Conservation (phyloP, 2,797 vertebrate species). For the Anas bernieri region DNA sequence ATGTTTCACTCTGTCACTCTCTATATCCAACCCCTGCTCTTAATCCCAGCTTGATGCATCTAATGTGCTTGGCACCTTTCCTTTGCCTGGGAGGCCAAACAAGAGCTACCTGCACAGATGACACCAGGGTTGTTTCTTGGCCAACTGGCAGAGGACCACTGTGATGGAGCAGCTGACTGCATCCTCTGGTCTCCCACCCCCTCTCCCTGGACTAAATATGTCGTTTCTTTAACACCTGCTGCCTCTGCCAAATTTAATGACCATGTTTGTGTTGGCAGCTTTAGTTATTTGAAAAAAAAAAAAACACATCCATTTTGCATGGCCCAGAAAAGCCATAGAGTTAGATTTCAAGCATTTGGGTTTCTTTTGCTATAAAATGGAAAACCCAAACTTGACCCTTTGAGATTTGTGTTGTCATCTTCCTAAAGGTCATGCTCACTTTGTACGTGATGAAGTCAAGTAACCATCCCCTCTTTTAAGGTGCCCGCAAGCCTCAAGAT, state of each 20-base stretch:
- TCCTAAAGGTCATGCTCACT: background rate
- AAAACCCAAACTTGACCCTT: background rate
- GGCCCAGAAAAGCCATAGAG: background rate
- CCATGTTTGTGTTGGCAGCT: conserved; percentile 55
- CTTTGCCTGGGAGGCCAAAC: conserved; percentile 75
- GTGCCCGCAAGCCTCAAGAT: conserved; percentile 3
- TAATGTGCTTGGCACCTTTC: conserved; percentile 69
- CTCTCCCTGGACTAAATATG: conserved; percentile 73
- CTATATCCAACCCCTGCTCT: conserved; percentile 42
- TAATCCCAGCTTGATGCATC: conserved; percentile 63
- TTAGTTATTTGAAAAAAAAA: conserved; percentile 13
- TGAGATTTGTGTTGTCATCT: background rate
- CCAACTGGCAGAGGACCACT: conserved; percentile 71
- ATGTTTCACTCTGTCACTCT: conserved; percentile 57
- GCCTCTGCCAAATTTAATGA: conserved; percentile 66
- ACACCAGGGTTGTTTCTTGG: conserved; percentile 74
- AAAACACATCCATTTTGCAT: conserved; percentile 6
- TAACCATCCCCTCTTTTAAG: conserved; percentile 10
- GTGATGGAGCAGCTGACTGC: conserved; percentile 73
- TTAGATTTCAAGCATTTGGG: background rate
- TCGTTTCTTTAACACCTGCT: conserved; percentile 72
- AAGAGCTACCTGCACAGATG: conserved; percentile 77
- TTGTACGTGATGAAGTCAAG: background rate
- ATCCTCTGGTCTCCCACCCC: conserved; percentile 69
- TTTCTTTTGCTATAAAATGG: background rate